These are phyloP conservation scores for Metalampra italica DNA, from an alignment of 2,888 invertebrate genomes.

Conservation along the genomic window DNA sequence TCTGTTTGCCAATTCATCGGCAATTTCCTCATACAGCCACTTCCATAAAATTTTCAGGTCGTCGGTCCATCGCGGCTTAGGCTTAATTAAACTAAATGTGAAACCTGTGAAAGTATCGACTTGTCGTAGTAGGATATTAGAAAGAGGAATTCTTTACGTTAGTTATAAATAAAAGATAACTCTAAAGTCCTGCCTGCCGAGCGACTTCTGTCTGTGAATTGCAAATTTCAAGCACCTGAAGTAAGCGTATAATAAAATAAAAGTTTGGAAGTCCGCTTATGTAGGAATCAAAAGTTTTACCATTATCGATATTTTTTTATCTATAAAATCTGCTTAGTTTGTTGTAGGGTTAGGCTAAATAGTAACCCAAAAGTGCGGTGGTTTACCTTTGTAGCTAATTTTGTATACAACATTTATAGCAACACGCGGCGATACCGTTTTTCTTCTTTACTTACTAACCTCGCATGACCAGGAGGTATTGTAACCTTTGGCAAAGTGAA, in stretches of 20 bases:
- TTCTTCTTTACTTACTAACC: no score
- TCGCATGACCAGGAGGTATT: no score
- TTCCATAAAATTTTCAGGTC: background rate
- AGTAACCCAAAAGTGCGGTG: no score
- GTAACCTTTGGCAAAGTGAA: no score
- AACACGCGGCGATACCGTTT: no score
- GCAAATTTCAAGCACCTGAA: conserved; percentile 62
- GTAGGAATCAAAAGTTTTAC: conserved; percentile 32
- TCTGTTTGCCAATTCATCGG: no score
- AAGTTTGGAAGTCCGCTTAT: conserved; percentile 38
- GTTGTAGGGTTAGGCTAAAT: no score
- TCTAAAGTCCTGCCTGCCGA: conserved; percentile 62
- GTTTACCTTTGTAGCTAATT: no score
- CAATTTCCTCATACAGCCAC: no score
- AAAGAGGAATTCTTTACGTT: conserved; percentile 49
- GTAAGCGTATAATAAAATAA: conserved; percentile 38
- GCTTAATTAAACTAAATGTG: background rate
- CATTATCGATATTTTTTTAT: background rate
- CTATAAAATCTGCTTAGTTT: background rate
- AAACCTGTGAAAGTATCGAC: conserved; percentile 16
- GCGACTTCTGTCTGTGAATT: conserved; percentile 69
- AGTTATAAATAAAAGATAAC: conserved; percentile 77
- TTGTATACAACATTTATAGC: no score
- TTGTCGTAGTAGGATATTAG: conserved; percentile 31
- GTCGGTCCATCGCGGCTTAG: background rate